Percentiles rank a stretch among this genome's conserved stretches.
Conservation (phyloP, 2,888 invertebrate species). For the Plebejus argus region DNA sequence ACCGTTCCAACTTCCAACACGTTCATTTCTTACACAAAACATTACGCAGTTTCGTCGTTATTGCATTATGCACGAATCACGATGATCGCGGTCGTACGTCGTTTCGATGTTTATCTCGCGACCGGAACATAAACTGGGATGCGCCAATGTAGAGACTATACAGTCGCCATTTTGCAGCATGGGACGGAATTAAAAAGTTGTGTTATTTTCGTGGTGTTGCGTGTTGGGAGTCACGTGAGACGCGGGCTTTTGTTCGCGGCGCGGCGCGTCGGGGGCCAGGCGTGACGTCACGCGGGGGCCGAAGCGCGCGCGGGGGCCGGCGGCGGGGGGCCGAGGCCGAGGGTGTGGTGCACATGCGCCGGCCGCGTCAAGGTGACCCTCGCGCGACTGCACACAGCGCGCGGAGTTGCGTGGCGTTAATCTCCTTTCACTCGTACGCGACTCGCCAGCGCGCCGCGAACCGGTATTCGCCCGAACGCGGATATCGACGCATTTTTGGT, state of each 20-base stretch:
- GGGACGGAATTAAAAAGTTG: conserved; percentile 39
- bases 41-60: background rate
- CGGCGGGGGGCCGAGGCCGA: conserved; percentile 53
- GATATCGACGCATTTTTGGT: conserved; percentile 60
- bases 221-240: conserved; percentile 69
- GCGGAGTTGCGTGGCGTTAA: conserved; percentile 54
- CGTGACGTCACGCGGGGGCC: conserved; percentile 61
- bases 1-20: background rate
- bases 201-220: conserved; percentile 54
- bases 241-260: conserved; percentile 37
- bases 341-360: conserved; percentile 80
- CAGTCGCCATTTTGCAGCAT: conserved; percentile 1
- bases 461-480: conserved; percentile 68
- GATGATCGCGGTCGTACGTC: background rate
- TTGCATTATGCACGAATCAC: background rate
- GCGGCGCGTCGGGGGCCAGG: conserved; percentile 47
- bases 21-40: background rate
- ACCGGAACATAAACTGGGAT: conserved; percentile 3
- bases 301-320: conserved; percentile 45
- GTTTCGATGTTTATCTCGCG: background rate
- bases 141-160: background rate
- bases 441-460: conserved; percentile 42
- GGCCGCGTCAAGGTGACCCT: conserved; percentile 76
- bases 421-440: conserved; percentile 63
- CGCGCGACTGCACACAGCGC: conserved; percentile 62